Percentiles rank a stretch among this genome's conserved stretches.
Evolutionary conservation across 2,113 vertebrate species (phyloP).

Genomic region (Halichoerus grypus): DNA sequence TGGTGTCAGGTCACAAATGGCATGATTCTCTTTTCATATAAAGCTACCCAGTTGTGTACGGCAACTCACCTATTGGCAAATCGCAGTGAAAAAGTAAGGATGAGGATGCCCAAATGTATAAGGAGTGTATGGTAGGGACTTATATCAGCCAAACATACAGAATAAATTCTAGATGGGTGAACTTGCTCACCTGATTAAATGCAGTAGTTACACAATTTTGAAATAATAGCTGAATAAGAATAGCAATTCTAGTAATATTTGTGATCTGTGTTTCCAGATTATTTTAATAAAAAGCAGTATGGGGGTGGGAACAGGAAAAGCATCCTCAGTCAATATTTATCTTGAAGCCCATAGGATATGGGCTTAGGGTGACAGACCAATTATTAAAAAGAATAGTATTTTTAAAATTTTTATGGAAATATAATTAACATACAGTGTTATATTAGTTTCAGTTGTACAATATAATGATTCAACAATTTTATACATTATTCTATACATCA

Average conservation of each 20-base stretch:
- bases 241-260: not conserved
- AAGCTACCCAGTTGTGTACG: fast-evolving
- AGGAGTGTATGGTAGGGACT: fast-evolving
- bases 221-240: not conserved
- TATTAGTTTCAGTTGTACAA: not conserved
- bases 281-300: not conserved
- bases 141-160: not conserved
- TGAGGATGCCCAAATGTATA: fast-evolving
- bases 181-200: not conserved
- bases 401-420: not conserved
- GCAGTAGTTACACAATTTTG: not conserved
- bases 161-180: fast-evolving
- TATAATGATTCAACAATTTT: not conserved
- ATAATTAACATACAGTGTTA: not conserved
- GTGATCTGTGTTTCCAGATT: not conserved
- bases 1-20: no score
- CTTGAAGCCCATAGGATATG: not conserved
- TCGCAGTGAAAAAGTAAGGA: fast-evolving
- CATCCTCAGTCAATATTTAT: not conserved
- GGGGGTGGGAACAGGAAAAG: no score
- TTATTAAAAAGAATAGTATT: not conserved
- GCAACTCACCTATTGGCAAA: fast-evolving
- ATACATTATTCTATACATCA: not conserved
- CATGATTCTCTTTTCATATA: not conserved
- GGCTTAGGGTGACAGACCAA: no score